Evolutionary conservation across 2,888 invertebrate genomes (phyloP), one percentile per base, ranked within the genome.

Genomic region (Eristalis arbustorum): DNA sequence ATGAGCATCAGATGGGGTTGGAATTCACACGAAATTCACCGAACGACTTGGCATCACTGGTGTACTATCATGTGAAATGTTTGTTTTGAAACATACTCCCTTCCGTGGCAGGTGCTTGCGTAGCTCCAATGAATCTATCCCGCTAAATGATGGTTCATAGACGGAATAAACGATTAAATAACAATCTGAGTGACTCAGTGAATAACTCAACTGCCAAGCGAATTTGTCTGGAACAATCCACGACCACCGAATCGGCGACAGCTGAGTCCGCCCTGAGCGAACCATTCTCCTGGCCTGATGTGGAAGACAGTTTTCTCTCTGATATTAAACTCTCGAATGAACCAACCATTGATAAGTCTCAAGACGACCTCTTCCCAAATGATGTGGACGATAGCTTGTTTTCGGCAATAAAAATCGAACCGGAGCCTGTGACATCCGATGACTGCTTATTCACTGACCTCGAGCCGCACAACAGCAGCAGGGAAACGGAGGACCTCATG

Each of bases 231-330:
- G 31, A 28, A 11, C 18, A 49, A 18, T 18, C 13, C 11, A 13
- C 23, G 1, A 25, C n/a, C 8, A 40, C 2, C 2, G 3, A 37
- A 11, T 10, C 49, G 18, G 25, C n/a, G 5, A 49, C 25, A 2
- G 23, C 62, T 5, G 40, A 31, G 42, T 40, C 59, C 5, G 2
- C 62, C 4, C 31, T 13, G 0, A 67, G 34, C 42, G 83, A 75
- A 67, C 34, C 62, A 10, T 74, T 59, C 25, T 23, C 61, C 4
- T 87, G 87, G 87, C 72, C 83, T 23, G 87, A 87, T 49, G 49
- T 74, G 4, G 91, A 91, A 25, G 90, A 90, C 4, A 92, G 91
- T 69, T 90, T 91, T 31, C 90, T 91, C 56, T 90, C 90, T 0
- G 89, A 90, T 72, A 89, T 90, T 0, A 90, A 89, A 57, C 85